Percentiles rank a stretch among this genome's conserved stretches.
phyloP scores from a whole-genome alignment of 2,797 vertebrate genomes.

The Triplophysa bombifrons region DNA sequence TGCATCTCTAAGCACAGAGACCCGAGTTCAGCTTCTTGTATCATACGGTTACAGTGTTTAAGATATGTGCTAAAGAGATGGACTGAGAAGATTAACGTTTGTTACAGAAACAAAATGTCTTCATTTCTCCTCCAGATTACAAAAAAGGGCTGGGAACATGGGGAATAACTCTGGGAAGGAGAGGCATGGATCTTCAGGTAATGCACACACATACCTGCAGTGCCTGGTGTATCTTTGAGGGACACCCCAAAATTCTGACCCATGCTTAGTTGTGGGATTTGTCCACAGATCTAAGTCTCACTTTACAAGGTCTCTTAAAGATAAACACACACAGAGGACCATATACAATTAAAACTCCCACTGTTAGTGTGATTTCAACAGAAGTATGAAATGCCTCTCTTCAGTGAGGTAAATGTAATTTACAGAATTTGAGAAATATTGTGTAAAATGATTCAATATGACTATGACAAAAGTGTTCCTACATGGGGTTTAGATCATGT shows the following conservation, averaged over 20 bases:
- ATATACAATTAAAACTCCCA: constrained; percentile 10
- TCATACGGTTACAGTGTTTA: background rate
- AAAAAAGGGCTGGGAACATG: constrained; percentile 66
- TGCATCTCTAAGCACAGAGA: background rate
- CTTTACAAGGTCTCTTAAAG: constrained; percentile 54
- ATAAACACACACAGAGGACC: constrained; percentile 12
- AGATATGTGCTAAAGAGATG: background rate
- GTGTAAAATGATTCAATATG: background rate
- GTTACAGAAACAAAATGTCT: background rate
- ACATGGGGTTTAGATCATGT: no score
- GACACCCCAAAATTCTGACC: no score
- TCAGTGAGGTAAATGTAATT: background rate
- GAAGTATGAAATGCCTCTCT: background rate
- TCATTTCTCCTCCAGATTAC: background rate
- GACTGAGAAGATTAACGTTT: background rate
- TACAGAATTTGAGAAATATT: no score
- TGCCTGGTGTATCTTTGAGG: no score
- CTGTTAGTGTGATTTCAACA: background rate
- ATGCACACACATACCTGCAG: background rate
- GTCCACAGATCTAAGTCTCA: constrained; percentile 66
- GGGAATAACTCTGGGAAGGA: constrained; percentile 80
- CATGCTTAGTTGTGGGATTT: constrained; percentile 62
- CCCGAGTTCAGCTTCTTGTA: background rate
- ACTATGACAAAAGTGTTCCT: no score
- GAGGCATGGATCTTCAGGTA: constrained; percentile 73